Evolutionary conservation across 2,797 vertebrate genomes (phyloP), one percentile per base, ranked within the genome.

Genomic region (Leptatherina wallacei): DNA sequence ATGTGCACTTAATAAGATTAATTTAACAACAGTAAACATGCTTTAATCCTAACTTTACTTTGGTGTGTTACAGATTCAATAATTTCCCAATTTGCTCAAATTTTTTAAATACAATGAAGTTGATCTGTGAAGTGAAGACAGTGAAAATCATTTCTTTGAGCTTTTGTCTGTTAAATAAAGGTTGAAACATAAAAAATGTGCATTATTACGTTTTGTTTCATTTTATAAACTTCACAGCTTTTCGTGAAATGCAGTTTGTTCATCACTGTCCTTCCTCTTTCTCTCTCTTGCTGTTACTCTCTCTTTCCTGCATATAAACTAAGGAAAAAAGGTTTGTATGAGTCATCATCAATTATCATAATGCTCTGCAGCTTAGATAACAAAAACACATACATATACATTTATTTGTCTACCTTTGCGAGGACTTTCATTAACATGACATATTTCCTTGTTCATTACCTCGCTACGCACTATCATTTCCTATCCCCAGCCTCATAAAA

Each of bases 311-410:
- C 68, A 77, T 76, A 42, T 55, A 73, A 81, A 82, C 77, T 65
- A 75, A 84, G 67, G 81, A 70, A 60, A 44, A 67, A 80, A 76
- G 64, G 71, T 77, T 68, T 73, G 54, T 35, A 76, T 90, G 88
- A 91, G 77, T 88, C 89, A 89, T 75, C 66, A 8, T 60, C 65
- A 81, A 84, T 82, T 85, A 86, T 77, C 75, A 75, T 84, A 32
- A 79, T 80, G 80, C 64, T 85, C 72, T 67, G 71, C 60, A 69
- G 71, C 49, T 73, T 49, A 47, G 49, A 65, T 51, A 71, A 65
- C 30, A 71, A 22, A 69, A 44, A 69, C 64, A 65, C 54, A 65
- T n/a, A 24, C 13, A 40, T 56, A 56, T 14, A 10, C 65, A 54
- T 16, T 16, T 32, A 10, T 24, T 32, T 63, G 20, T 22, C 49